These are phyloP conservation scores for Clarias platycephalus DNA, from an alignment of 2,797 vertebrate genomes.

Conservation along the genomic window DNA sequence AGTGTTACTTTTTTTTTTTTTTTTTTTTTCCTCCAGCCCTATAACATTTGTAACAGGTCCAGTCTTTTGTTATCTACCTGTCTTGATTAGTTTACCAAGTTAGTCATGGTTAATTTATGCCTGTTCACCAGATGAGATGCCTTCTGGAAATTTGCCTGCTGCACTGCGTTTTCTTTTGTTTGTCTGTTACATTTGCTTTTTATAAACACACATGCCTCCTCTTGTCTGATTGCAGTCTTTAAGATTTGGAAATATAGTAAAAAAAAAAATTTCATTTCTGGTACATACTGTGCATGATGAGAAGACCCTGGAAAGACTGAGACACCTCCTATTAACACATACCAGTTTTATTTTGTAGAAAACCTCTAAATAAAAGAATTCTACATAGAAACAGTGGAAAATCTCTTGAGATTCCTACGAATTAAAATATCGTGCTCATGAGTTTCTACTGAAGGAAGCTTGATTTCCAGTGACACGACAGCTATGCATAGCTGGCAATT, in stretches of 20 bases:
- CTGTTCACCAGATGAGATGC: not conserved
- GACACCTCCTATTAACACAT: not conserved
- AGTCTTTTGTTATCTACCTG: not conserved
- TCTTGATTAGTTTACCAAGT: constrained; percentile 1
- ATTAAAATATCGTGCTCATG: not conserved
- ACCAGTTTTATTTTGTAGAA: not conserved
- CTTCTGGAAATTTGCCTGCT: not conserved
- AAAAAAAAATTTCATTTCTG: not conserved
- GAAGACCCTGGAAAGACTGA: not conserved
- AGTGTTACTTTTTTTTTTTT: not conserved
- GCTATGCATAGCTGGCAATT: not conserved
- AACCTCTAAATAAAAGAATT: not conserved
- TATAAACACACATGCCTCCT: not conserved
- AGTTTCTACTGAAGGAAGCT: not conserved
- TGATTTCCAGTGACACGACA: not conserved
- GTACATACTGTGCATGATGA: not conserved
- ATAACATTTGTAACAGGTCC: too few species aligned
- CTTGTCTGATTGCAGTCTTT: not conserved
- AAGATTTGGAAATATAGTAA: not conserved
- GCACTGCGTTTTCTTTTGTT: not conserved
- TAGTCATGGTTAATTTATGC: not conserved
- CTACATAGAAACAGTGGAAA: not conserved
- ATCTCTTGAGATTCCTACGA: not conserved
- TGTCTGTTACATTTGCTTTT: not conserved
- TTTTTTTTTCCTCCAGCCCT: not conserved